Conservation (phyloP, 2,113 vertebrate genomes). For the Forbesichthys agassizii region DNA sequence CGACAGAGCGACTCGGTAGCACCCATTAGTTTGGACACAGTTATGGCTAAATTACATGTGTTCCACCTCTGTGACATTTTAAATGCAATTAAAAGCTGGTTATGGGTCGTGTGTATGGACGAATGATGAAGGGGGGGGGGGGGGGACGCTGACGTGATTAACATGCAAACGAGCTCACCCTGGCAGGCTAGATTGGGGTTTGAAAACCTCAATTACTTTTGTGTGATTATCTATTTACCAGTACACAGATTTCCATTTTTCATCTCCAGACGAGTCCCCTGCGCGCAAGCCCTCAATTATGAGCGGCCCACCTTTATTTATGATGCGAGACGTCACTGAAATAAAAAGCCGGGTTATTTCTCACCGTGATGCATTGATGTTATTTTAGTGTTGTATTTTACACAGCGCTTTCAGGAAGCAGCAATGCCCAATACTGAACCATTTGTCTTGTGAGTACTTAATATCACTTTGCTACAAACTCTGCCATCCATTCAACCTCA, state of each 20-base stretch:
- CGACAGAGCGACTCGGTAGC: conserved; percentile 73
- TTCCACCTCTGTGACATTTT: conserved; percentile 99
- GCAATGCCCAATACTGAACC: conserved; percentile 53
- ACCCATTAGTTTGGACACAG: conserved; percentile 98
- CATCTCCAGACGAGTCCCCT: conserved; percentile 87
- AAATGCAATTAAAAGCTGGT: conserved; percentile 99
- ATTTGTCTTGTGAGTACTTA: conserved; percentile 56
- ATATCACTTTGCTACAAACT: conserved; percentile 48
- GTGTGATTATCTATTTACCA: conserved; percentile 99
- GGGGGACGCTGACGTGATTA: conserved; percentile 97
- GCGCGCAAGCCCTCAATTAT: conserved; percentile 81
- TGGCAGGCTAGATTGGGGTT: conserved; percentile 99
- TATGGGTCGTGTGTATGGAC: conserved; percentile 93
- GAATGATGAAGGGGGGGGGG: conserved; percentile 85
- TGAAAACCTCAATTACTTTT: conserved; percentile 99
- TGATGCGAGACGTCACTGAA: conserved; percentile 63
- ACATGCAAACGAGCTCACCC: conserved; percentile 99
- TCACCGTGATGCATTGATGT: neutral
- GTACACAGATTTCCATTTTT: conserved; percentile 99
- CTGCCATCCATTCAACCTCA: conserved; percentile 33
- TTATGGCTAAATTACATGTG: conserved; percentile 98
- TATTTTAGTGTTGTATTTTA: too few relatives aligned
- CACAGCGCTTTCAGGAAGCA: conserved; percentile 45
- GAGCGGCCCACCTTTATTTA: conserved; percentile 77
- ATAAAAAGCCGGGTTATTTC: conserved; percentile 49